phyloP scores from a whole-genome alignment of 2,888 invertebrate genomes.

The Agrotis ipsilon region DNA sequence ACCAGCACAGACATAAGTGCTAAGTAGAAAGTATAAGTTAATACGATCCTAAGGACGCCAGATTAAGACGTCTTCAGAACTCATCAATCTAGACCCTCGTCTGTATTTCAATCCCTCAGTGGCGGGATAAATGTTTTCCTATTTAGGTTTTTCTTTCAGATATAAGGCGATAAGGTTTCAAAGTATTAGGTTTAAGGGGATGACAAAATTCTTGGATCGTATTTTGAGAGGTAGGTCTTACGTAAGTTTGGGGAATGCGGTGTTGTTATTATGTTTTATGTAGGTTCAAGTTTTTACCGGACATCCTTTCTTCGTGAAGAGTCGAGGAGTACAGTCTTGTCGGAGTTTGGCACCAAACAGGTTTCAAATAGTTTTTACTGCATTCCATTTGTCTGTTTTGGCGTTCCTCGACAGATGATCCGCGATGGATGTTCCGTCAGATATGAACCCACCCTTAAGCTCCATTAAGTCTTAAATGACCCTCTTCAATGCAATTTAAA shows the following conservation, averaged over 20 bases:
- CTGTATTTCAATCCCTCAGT: constrained; percentile 43
- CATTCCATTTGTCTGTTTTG: no score
- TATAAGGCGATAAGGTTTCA: constrained; percentile 21
- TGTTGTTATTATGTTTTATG: background rate
- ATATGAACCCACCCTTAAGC: no score
- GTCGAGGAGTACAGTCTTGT: no score
- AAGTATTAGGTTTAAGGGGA: constrained; percentile 8
- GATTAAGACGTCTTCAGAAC: constrained; percentile 42
- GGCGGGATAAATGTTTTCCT: constrained; percentile 44
- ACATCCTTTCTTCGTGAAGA: no score
- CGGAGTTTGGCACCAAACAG: no score
- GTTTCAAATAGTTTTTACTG: no score
- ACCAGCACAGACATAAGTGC: background rate
- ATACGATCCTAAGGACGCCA: constrained; percentile 33
- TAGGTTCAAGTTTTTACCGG: no score
- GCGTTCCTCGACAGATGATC: no score
- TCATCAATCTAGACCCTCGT: constrained; percentile 59
- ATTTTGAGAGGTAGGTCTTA: constrained; percentile 16
- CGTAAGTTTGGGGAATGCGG: background rate
- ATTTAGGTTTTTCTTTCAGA: constrained; percentile 30
- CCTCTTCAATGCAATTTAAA: constrained; percentile 10
- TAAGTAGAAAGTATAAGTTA: constrained; percentile 20
- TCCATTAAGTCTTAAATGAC: background rate
- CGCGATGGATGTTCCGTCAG: no score
- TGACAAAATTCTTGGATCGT: background rate